A percentile compares a stretch with the other conserved stretches of the same genome.
Evolutionary conservation across 2,888 invertebrate genomes (phyloP).

Genomic region (Liopterus haemorrhoidalis): DNA sequence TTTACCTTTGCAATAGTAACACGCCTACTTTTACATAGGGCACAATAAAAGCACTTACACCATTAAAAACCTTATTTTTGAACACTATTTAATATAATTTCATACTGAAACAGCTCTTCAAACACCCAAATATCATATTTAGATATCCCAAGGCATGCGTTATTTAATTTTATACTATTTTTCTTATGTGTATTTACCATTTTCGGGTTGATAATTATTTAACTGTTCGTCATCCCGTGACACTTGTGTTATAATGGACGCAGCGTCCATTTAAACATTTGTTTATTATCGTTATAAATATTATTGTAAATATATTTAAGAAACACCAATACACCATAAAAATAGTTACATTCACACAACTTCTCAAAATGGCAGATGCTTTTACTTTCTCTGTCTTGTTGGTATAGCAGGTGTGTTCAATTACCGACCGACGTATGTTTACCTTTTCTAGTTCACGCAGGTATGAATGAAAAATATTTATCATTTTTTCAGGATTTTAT

Average conservation of each 20-base stretch:
- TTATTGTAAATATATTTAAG: conserved; percentile 24
- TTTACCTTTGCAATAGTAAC: conserved; percentile 35
- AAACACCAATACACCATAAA: conserved; percentile 33
- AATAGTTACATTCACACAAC: conserved; percentile 38
- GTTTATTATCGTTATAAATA: conserved; percentile 40
- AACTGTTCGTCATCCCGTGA: conserved; percentile 95
- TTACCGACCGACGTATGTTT: conserved; percentile 32
- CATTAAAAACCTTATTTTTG: no score
- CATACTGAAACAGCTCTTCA: no score
- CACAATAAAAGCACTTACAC: no score
- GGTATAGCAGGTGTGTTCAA: conserved; percentile 24
- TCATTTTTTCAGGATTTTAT: no score
- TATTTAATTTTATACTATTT: no score
- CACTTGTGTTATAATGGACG: conserved; percentile 98
- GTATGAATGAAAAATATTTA: no score
- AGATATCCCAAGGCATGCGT: no score
- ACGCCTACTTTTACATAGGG: conserved; percentile 39
- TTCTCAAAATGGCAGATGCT: conserved; percentile 43
- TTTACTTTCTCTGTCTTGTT: conserved; percentile 35
- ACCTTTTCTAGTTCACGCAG: no score
- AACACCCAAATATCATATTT: no score
- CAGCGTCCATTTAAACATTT: conserved; percentile 91
- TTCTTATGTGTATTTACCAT: conserved; percentile 66
- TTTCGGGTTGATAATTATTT: conserved; percentile 85
- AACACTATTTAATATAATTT: no score